Conservation (phyloP, 2,888 invertebrate genomes). For the Agelastica alni region DNA sequence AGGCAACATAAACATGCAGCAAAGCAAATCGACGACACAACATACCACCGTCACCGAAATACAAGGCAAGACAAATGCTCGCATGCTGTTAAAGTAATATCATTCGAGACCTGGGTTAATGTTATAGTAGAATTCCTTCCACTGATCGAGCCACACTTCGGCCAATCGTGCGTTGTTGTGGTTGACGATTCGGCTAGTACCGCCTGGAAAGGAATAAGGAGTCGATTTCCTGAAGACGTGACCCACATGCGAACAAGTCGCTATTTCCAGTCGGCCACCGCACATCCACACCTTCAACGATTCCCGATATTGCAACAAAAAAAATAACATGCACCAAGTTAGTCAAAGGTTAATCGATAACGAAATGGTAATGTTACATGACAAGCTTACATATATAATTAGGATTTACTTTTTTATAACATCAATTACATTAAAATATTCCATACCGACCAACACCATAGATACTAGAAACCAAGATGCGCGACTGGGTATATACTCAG, state of each 20-base stretch:
- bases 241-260: slow-evolving; percentile 93
- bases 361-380: no score
- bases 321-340: slow-evolving; percentile 25
- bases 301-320: background rate
- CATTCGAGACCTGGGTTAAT: slow-evolving; percentile 85
- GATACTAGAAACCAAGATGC: no score
- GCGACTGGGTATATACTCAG: no score
- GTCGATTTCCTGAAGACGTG: slow-evolving; percentile 98
- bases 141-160: slow-evolving; percentile 99
- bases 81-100: slow-evolving; percentile 26
- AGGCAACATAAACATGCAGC: no score
- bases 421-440: no score
- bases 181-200: slow-evolving; percentile 95
- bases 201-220: slow-evolving; percentile 98
- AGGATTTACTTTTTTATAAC: no score
- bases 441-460: no score
- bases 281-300: slow-evolving; percentile 90
- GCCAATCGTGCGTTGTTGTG: slow-evolving; percentile 98
- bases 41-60: background rate
- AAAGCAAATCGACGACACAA: background rate
- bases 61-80: slow-evolving; percentile 2
- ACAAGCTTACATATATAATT: no score
- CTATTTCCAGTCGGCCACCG: slow-evolving; percentile 91
- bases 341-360: slow-evolving; percentile 12
- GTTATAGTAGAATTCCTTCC: slow-evolving; percentile 98